Percentiles rank a stretch among this genome's conserved stretches.
Evolutionary conservation across 2,797 vertebrate genomes (phyloP).

Genomic region (Threskiornis aethiopicus): DNA sequence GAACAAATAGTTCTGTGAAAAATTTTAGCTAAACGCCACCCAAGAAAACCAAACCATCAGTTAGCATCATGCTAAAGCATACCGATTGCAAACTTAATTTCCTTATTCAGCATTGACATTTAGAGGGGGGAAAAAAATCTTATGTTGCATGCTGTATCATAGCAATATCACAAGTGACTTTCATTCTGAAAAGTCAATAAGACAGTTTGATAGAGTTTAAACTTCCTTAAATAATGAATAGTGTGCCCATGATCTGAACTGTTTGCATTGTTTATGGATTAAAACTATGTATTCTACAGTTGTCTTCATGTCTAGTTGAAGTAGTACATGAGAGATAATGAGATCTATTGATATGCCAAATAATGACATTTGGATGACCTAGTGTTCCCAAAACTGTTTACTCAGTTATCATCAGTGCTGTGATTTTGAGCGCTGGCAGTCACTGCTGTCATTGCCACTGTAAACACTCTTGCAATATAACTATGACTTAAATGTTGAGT

Average conservation of each 20-base stretch:
- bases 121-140: neutral
- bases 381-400: conserved; percentile 18
- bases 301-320: neutral
- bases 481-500: conserved; percentile 45
- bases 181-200: neutral
- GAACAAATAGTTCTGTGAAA: neutral
- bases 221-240: neutral
- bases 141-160: neutral
- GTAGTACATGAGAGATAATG: neutral
- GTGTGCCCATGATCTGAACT: neutral
- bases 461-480: conserved; percentile 7
- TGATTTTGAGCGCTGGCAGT: conserved; percentile 22
- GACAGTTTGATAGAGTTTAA: neutral
- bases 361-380: conserved; percentile 32
- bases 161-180: neutral
- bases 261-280: neutral
- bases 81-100: neutral
- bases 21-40: neutral
- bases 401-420: neutral
- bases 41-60: neutral
- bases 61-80: neutral
- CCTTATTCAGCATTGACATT: neutral
- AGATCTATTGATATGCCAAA: neutral
- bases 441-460: neutral
- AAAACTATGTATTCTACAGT: neutral